Percentiles rank a stretch among this genome's conserved stretches.
Conservation (phyloP, 2,888 invertebrate genomes). For the Pristionchus fissidentatus region DNA sequence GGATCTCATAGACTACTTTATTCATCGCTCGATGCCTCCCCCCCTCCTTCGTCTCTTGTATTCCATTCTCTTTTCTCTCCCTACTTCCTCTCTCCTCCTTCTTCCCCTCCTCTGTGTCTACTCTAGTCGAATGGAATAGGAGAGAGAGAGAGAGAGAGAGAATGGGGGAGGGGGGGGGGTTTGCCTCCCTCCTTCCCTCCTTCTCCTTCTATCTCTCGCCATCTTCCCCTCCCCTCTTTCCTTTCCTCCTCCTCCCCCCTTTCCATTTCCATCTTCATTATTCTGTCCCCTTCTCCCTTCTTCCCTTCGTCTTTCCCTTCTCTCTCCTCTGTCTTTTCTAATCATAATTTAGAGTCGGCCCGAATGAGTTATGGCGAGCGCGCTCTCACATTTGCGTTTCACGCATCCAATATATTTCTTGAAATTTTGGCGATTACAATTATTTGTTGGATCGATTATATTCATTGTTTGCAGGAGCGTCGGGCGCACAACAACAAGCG, state of each 20-base stretch:
- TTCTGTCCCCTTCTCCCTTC: background rate
- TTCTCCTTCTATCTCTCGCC: background rate
- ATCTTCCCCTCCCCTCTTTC: background rate
- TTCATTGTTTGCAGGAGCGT: conserved; percentile 56
- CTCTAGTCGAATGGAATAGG: too few relatives aligned
- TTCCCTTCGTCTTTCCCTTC: background rate
- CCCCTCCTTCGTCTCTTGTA: background rate
- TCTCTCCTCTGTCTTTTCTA: background rate
- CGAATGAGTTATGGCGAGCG: background rate
- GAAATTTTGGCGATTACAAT: background rate
- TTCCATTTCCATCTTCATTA: conserved; percentile 5
- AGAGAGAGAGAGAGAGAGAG: too few relatives aligned
- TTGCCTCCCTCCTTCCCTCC: background rate
- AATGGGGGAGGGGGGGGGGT: background rate
- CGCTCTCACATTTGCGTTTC: background rate
- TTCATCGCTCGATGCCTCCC: conserved; percentile 13
- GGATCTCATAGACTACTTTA: background rate
- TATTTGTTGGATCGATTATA: conserved; percentile 53
- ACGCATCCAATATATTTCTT: background rate
- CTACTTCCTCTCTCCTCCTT: background rate
- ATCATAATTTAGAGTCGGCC: background rate
- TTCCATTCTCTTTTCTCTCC: background rate
- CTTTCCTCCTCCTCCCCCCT: background rate
- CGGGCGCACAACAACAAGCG: conserved; percentile 71
- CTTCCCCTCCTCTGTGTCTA: background rate